Percentiles rank a stretch among this genome's conserved stretches.
Conservation (phyloP, 1,140 invertebrate genomes). For the Diploscapter pachys region DNA sequence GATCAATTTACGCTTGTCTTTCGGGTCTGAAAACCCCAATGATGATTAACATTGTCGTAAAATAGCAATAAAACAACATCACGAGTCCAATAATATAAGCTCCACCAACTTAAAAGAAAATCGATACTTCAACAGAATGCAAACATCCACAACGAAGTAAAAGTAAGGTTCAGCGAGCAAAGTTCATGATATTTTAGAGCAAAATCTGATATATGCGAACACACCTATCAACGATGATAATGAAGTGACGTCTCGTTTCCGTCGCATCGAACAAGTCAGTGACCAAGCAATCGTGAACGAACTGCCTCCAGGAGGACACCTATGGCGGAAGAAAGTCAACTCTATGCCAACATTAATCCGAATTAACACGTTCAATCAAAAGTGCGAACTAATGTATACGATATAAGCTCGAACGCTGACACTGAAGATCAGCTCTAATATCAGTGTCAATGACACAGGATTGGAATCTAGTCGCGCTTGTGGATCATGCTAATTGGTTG, state of each 20-base stretch:
- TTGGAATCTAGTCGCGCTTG: too few relatives aligned
- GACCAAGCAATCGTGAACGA: conserved; percentile 34
- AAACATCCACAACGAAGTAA: conserved; percentile 1
- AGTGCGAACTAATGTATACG: too few relatives aligned
- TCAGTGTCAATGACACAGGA: too few relatives aligned
- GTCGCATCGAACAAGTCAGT: conserved; percentile 31
- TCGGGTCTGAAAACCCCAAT: not conserved
- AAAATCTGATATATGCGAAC: not conserved
- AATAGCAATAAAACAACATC: not conserved
- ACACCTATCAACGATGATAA: not conserved
- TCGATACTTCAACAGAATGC: not conserved
- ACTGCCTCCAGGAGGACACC: conserved; percentile 27
- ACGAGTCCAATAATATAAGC: not conserved
- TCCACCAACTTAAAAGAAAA: not conserved
- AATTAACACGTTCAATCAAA: too few relatives aligned
- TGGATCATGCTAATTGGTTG: too few relatives aligned
- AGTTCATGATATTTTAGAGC: not conserved
- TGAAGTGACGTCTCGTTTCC: conserved; percentile 9
- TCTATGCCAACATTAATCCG: too few relatives aligned
- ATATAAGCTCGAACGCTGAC: too few relatives aligned
- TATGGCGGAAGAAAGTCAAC: too few relatives aligned
- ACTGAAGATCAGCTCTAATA: too few relatives aligned
- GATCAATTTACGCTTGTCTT: conserved; percentile 12
- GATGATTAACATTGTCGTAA: not conserved
- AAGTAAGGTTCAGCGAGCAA: not conserved